phyloP scores from a whole-genome alignment of 2,888 invertebrate genomes.

The Aphodius sticticus region DNA sequence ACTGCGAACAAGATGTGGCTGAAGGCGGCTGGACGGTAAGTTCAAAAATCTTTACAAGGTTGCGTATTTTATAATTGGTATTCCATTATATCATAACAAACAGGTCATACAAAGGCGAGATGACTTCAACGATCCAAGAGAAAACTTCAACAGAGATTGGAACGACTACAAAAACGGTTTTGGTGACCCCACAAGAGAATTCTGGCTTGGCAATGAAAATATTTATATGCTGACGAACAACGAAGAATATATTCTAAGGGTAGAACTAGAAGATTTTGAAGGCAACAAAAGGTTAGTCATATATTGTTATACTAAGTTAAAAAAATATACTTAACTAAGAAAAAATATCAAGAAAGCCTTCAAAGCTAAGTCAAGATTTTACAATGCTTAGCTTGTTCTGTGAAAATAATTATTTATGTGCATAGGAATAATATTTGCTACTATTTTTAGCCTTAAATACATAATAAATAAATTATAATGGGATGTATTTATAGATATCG shows the following conservation, averaged over 20 bases:
- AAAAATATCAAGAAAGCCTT: conserved; percentile 7
- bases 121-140: conserved; percentile 85
- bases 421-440: too few species aligned
- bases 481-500: not conserved
- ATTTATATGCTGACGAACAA: conserved; percentile 93
- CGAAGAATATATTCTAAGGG: conserved; percentile 86
- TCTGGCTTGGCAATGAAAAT: conserved; percentile 94
- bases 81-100: conserved; percentile 32
- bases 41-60: conserved; percentile 37
- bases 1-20: conserved; percentile 86
- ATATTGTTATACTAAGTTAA: not conserved
- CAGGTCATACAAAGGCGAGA: conserved; percentile 91
- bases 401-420: too few species aligned
- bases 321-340: not conserved
- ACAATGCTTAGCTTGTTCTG: too few species aligned
- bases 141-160: conserved; percentile 93
- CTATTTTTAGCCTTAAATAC: too few species aligned
- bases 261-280: conserved; percentile 92
- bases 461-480: too few species aligned
- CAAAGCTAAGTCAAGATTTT: too few species aligned
- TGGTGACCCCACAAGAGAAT: conserved; percentile 88
- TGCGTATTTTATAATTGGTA: too few species aligned
- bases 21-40: conserved; percentile 95
- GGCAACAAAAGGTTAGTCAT: conserved; percentile 84
- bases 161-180: conserved; percentile 93